Evolutionary conservation across 2,888 invertebrate genomes (phyloP).

Genomic region (Stenodema calcarata): DNA sequence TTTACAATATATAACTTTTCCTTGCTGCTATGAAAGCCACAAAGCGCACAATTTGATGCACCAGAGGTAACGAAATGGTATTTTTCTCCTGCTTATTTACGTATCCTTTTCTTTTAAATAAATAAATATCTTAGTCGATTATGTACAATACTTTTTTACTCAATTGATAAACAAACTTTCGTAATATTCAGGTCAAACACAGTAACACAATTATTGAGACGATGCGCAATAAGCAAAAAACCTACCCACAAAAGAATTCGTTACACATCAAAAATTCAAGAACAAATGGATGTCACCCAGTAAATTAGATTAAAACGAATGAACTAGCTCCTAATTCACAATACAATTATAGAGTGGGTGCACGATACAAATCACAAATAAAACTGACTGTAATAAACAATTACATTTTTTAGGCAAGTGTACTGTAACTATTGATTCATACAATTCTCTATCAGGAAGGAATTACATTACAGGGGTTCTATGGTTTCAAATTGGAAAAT

Average conservation of each 20-base stretch:
- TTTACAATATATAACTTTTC: constrained; percentile 31
- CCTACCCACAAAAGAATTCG: too few species aligned
- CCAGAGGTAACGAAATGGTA: constrained; percentile 5
- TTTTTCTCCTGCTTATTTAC: neutral
- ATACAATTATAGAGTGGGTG: too few species aligned
- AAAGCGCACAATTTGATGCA: neutral
- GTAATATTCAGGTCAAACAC: neutral
- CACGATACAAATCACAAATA: too few species aligned
- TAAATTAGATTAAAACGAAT: too few species aligned
- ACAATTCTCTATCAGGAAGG: neutral
- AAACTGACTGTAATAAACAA: neutral
- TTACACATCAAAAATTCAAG: too few species aligned
- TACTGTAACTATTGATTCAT: neutral
- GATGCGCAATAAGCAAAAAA: neutral
- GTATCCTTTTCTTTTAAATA: neutral
- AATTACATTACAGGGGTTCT: neutral
- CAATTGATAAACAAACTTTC: neutral
- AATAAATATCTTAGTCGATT: neutral
- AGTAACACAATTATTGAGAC: neutral
- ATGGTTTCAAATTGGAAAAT: neutral
- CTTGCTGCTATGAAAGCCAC: constrained; percentile 13
- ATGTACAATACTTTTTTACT: neutral
- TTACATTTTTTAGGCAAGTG: neutral
- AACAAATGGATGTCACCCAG: too few species aligned
- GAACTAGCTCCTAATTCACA: too few species aligned